Conservation (phyloP, 2,797 vertebrate species). For the Prunella strophiata region DNA sequence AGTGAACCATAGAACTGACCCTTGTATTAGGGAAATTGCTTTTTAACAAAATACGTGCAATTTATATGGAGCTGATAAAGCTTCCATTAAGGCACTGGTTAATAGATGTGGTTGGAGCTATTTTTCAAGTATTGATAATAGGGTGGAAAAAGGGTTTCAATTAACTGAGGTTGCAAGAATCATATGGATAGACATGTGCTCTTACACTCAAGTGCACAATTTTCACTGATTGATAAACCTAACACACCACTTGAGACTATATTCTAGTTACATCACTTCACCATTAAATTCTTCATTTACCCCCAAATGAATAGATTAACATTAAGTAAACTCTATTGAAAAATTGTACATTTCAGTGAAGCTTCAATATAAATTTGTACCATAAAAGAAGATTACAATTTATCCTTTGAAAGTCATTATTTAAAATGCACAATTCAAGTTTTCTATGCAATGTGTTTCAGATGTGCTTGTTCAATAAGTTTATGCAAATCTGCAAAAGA, state of each 20-base stretch:
- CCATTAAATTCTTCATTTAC: constrained; percentile 69
- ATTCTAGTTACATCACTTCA: constrained; percentile 58
- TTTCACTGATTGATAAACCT: constrained; percentile 73
- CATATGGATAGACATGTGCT: constrained; percentile 41
- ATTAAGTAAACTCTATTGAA: constrained; percentile 54
- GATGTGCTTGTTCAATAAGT: not conserved
- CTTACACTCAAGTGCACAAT: constrained; percentile 68
- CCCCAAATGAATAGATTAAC: constrained; percentile 67
- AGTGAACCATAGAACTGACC: constrained; percentile 29
- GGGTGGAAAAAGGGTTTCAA: constrained; percentile 54
- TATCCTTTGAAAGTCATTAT: constrained; percentile 44
- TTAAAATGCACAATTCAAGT: constrained; percentile 18
- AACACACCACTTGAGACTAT: constrained; percentile 67
- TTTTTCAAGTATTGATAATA: constrained; percentile 72
- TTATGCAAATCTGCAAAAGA: not conserved
- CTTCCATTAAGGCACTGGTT: constrained; percentile 40
- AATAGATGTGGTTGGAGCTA: constrained; percentile 56
- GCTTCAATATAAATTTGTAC: constrained; percentile 54
- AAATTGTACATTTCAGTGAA: constrained; percentile 50
- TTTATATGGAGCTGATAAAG: constrained; percentile 42
- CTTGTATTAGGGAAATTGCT: constrained; percentile 44
- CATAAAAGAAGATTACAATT: constrained; percentile 48
- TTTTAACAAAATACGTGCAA: constrained; percentile 34
- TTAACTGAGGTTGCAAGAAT: constrained; percentile 62
- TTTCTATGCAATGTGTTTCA: not conserved